Base-by-base conservation (phyloP, 2,888 invertebrate species). In the Neoaliturus tenellus region DNA sequence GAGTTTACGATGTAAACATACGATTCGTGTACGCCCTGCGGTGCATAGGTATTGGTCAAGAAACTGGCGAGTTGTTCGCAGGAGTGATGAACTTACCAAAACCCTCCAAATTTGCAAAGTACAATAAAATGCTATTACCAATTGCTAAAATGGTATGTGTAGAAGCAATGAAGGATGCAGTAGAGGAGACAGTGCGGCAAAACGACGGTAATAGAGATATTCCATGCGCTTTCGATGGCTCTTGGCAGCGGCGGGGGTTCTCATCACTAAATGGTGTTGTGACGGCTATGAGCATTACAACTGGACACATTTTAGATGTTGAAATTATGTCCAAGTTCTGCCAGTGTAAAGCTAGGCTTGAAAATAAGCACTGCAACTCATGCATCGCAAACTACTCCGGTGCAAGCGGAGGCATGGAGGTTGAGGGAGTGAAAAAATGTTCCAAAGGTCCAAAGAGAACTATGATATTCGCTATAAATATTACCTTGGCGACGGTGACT, bases 401-500 rank as follows among this genome's bases (percentile, higher is more conserved):
- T 4, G 17, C 48, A 4, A 48, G 48, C 35, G 75, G 35, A 33
- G 35, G 6, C 14, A 35, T 14, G 31, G 35, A 48, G 48, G 48
- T 48, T 6, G 14, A 48, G 17, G 48, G 48, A 48, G 48, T 48
- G 17, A 48, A 48, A 17, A 8, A 48, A 48, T 48, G 14, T 48
- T 48, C 17, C 4, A 48, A 17, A 6, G 48, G 17, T 48, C 48
- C 4, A n/a, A 17, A 48, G 12, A 14, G 14, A 48, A 48, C 14
- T 48, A 48, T n/a, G 48, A n/a, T 48, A 17, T 48, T 48, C 48
- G 48, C 4, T 48, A 48, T 17, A n/a, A 48, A 48, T 48, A 48
- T 23, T 75, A 75, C 25, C 44, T 75, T 14, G 75, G 75, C 1
- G 75, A 75, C 25, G 75, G 75, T 33, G n/a, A 48, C 17, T 48